phyloP scores from a whole-genome alignment of 2,113 vertebrate genomes.

The Leptobrachium leishanense region DNA sequence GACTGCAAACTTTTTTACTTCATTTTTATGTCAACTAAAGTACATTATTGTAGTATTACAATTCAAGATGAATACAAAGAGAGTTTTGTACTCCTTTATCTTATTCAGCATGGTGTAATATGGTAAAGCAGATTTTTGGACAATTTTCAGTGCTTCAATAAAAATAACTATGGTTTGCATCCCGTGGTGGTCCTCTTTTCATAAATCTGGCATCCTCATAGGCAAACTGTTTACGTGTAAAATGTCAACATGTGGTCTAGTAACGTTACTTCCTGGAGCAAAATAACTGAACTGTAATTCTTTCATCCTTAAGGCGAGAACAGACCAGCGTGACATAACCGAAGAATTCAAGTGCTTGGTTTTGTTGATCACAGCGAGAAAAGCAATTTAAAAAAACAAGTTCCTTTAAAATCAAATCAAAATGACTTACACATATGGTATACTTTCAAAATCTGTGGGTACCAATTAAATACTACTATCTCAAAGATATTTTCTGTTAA shows the following conservation, averaged over 20 bases:
- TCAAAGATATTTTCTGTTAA: constrained; percentile 10
- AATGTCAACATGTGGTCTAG: constrained; percentile 24
- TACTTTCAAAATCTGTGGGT: constrained; percentile 5
- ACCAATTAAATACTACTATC: constrained; percentile 9
- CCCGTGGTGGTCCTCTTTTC: constrained; percentile 10
- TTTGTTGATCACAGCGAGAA: constrained; percentile 32
- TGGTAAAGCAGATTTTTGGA: neutral
- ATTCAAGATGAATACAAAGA: neutral
- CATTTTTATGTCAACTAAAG: neutral
- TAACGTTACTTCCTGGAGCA: constrained; percentile 15
- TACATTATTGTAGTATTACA: neutral
- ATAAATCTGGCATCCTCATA: constrained; percentile 1
- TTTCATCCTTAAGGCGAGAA: constrained; percentile 23
- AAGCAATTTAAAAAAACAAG: constrained; percentile 18
- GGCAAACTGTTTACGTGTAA: constrained; percentile 14
- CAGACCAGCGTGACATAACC: constrained; percentile 10
- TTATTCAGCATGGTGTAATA: neutral
- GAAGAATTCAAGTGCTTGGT: constrained; percentile 3
- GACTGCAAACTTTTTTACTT: no score
- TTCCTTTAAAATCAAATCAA: neutral
- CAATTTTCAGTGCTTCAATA: constrained; percentile 10
- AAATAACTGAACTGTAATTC: constrained; percentile 26
- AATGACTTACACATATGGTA: constrained; percentile 11
- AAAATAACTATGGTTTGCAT: constrained; percentile 11
- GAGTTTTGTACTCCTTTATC: constrained; percentile 9